Percentiles rank a stretch among this genome's conserved stretches.
Evolutionary conservation across 2,888 invertebrate genomes (phyloP).

Genomic region (Platynereis dumerilii): DNA sequence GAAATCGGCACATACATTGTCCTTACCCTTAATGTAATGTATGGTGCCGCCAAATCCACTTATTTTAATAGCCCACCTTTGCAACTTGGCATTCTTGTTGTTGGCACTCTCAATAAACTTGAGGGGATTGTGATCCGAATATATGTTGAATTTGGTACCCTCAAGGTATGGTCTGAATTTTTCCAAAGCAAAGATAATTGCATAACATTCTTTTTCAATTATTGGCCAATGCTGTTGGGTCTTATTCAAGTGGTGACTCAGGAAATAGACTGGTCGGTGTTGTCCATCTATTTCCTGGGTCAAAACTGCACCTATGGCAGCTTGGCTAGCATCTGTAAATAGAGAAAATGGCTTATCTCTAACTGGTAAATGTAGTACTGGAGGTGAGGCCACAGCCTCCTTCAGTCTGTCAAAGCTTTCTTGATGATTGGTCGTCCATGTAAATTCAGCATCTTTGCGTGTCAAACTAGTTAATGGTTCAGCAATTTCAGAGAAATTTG

Average conservation of each 20-base stretch:
- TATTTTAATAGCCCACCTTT: constrained; percentile 1
- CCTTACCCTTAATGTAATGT: not conserved
- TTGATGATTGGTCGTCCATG: constrained; percentile 9
- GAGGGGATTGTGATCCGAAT: constrained; percentile 1
- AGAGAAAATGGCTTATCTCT: not conserved
- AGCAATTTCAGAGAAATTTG: constrained; percentile 5
- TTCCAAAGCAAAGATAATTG: constrained; percentile 6
- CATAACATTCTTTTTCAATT: constrained; percentile 20
- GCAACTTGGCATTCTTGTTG: not conserved
- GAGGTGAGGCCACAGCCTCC: not conserved
- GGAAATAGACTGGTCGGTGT: constrained; percentile 8
- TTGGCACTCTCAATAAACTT: not conserved
- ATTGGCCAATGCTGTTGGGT: constrained; percentile 9
- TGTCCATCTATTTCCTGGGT: constrained; percentile 5
- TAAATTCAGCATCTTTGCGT: not conserved
- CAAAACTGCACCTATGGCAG: constrained; percentile 13
- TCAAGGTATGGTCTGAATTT: constrained; percentile 12
- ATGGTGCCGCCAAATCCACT: not conserved
- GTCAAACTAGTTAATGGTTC: constrained; percentile 9
- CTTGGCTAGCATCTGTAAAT: constrained; percentile 9
- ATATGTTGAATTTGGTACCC: not conserved
- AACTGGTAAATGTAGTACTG: constrained; percentile 7
- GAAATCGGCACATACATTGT: not conserved
- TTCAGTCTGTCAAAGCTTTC: constrained; percentile 8
- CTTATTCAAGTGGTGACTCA: not conserved